phyloP scores from a whole-genome alignment of 2,888 invertebrate genomes.

The Pandemis cinnamomeana region DNA sequence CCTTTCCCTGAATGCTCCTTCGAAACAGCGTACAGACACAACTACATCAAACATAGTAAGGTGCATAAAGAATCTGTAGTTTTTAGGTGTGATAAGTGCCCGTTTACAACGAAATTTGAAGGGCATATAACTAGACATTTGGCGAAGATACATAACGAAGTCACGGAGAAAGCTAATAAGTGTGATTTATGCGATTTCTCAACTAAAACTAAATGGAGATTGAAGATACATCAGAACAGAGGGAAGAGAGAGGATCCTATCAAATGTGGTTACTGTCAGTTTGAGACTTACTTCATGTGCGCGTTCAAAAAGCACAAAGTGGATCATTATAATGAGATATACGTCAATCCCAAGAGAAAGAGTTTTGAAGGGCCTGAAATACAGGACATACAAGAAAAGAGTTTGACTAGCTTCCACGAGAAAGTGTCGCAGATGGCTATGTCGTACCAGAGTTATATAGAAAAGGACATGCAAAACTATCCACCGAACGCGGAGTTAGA shows the following conservation, averaged over 20 bases:
- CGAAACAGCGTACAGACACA: conserved; percentile 55
- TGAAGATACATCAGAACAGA: conserved; percentile 64
- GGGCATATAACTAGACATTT: conserved; percentile 68
- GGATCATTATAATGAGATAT: conserved; percentile 48
- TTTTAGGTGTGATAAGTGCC: conserved; percentile 65
- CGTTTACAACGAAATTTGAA: conserved; percentile 63
- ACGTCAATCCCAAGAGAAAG: conserved; percentile 30
- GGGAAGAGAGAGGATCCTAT: conserved; percentile 54
- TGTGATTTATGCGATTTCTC: conserved; percentile 68
- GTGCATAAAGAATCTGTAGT: conserved; percentile 51
- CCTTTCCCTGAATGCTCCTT: conserved; percentile 48
- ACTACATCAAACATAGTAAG: conserved; percentile 55
- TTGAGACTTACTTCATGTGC: conserved; percentile 62
- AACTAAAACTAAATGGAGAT: conserved; percentile 62
- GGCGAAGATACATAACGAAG: conserved; percentile 66
- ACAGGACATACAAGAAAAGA: conserved; percentile 7
- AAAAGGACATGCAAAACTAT: conserved; percentile 21
- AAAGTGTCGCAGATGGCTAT: conserved; percentile 10
- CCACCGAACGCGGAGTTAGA: not conserved
- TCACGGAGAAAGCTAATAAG: conserved; percentile 58
- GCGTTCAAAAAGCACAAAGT: conserved; percentile 64
- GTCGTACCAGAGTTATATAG: conserved; percentile 9
- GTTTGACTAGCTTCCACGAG: conserved; percentile 3
- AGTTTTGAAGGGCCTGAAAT: conserved; percentile 3
- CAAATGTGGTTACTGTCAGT: conserved; percentile 61